phyloP scores from a whole-genome alignment of 2,113 vertebrate genomes.

The Protomyctophum bolini region DNA sequence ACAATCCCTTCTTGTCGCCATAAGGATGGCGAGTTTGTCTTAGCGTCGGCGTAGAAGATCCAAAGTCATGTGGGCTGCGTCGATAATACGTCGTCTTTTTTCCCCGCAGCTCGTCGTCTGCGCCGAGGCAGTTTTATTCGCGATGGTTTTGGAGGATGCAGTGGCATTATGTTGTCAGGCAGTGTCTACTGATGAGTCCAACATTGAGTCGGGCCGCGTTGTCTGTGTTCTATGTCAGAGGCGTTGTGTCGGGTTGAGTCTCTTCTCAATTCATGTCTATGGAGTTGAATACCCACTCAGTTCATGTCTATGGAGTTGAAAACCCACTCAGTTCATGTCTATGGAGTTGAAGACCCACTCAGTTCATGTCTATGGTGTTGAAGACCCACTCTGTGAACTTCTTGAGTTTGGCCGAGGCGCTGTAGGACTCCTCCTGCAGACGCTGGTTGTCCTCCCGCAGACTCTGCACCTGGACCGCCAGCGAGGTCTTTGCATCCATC shows the following conservation, averaged over 20 bases:
- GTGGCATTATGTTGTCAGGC: too few relatives aligned
- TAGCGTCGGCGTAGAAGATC: slow-evolving; percentile 50
- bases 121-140: neutral
- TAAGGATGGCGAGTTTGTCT: slow-evolving; percentile 30
- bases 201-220: neutral
- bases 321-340: slow-evolving; percentile 87
- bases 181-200: neutral
- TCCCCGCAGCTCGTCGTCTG: too few relatives aligned
- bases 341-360: slow-evolving; percentile 44
- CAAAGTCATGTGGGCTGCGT: slow-evolving; percentile 11
- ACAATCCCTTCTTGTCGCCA: neutral
- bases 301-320: slow-evolving; percentile 99
- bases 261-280: neutral
- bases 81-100: neutral
- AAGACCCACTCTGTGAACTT: slow-evolving; percentile 99
- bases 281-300: slow-evolving; percentile 66
- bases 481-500: slow-evolving; percentile 89
- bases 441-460: slow-evolving; percentile 94
- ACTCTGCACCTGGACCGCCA: slow-evolving; percentile 90
- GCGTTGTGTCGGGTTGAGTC: too few relatives aligned
- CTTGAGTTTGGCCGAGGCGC: slow-evolving; percentile 93
- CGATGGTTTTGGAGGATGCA: neutral
- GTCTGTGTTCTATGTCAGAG: neutral
- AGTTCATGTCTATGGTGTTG: slow-evolving; percentile 98
- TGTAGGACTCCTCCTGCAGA: slow-evolving; percentile 95